Percentiles rank a stretch among this genome's conserved stretches.
Evolutionary conservation across 2,888 invertebrate species (phyloP).

Genomic region (Criorhina ranunculi): DNA sequence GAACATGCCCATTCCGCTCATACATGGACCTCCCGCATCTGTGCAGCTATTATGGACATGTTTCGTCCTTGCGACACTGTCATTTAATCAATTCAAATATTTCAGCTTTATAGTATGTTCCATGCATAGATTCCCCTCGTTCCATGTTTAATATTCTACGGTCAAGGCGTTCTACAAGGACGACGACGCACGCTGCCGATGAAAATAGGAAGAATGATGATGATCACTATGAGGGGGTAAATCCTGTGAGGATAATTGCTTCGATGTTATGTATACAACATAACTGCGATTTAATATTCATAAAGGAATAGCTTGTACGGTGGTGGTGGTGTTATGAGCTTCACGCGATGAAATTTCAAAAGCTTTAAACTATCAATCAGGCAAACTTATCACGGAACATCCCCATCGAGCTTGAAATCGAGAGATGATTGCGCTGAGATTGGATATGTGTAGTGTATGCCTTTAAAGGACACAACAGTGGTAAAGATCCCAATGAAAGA

Average conservation of each 20-base stretch:
- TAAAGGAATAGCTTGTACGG: constrained; percentile 17
- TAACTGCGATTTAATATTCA: constrained; percentile 43
- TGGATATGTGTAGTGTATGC: neutral
- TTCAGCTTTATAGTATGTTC: constrained; percentile 32
- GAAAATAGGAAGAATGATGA: constrained; percentile 9
- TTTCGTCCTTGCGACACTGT: constrained; percentile 14
- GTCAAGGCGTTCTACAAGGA: constrained; percentile 59
- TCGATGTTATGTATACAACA: constrained; percentile 52
- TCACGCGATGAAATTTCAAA: constrained; percentile 11
- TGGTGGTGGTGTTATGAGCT: neutral
- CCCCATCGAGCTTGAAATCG: neutral
- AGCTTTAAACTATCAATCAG: constrained; percentile 50
- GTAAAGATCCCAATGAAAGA: no score
- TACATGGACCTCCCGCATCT: neutral
- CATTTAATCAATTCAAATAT: constrained; percentile 56
- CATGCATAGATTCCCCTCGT: constrained; percentile 19
- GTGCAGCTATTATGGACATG: neutral
- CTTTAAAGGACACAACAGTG: no score
- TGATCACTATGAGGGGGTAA: constrained; percentile 17
- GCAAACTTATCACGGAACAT: constrained; percentile 7
- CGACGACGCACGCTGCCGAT: constrained; percentile 5
- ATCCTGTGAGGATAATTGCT: constrained; percentile 57
- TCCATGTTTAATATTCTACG: constrained; percentile 60
- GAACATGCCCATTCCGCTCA: constrained; percentile 19
- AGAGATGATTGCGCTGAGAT: neutral